phyloP scores from a whole-genome alignment of 2,888 invertebrate genomes.

The Diadegma fenestrale region DNA sequence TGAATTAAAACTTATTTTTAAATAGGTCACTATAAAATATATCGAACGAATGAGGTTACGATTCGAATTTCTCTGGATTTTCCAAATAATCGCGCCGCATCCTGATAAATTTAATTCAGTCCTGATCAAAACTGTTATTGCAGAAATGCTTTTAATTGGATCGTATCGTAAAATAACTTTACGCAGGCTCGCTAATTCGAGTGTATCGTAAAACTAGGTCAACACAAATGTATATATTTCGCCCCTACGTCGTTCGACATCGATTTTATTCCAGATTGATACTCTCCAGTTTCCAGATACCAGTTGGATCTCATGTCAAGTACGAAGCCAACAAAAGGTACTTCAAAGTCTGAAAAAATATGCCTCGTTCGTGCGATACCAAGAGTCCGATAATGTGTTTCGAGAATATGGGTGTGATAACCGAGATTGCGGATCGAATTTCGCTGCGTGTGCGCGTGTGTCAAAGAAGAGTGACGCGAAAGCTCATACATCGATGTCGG shows the following conservation, averaged over 20 bases:
- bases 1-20: neutral
- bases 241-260: slow-evolving; percentile 23
- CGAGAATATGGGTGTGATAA: slow-evolving; percentile 2
- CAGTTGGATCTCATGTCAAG: slow-evolving; percentile 38
- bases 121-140: neutral
- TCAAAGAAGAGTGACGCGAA: neutral
- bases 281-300: slow-evolving; percentile 41
- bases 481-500: slow-evolving; percentile 28
- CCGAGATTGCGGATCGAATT: neutral
- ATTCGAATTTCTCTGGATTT: neutral
- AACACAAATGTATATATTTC: neutral
- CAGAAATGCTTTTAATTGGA: neutral
- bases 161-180: neutral
- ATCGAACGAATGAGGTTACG: neutral
- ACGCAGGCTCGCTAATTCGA: neutral
- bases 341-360: slow-evolving; percentile 30
- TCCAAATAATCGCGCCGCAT: neutral
- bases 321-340: slow-evolving; percentile 26
- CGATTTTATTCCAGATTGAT: slow-evolving; percentile 50
- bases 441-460: neutral
- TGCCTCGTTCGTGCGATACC: slow-evolving; percentile 11
- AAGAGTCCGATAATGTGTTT: slow-evolving; percentile 37
- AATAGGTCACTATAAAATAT: neutral
- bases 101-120: neutral
- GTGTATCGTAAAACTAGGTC: neutral